A percentile compares a stretch with the other conserved stretches of the same genome.
These are phyloP conservation scores for Nemurella pictetii DNA, from an alignment of 2,888 invertebrate genomes.

Conservation along the genomic window DNA sequence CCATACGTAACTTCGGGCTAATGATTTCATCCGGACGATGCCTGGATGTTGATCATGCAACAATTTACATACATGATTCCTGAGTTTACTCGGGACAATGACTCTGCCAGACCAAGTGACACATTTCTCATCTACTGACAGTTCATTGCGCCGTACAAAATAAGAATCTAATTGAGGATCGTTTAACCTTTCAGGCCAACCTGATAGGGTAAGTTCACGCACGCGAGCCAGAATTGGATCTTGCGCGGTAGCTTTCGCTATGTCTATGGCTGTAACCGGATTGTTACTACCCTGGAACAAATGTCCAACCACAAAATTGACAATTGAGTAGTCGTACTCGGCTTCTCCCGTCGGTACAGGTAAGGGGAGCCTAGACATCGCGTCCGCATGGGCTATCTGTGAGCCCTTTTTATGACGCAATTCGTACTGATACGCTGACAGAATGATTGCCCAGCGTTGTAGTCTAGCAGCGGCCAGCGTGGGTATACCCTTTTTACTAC, in stretches of 20 bases:
- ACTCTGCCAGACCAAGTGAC: not conserved
- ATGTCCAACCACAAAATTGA: not conserved
- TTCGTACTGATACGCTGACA: not conserved
- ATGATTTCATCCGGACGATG: conserved; percentile 12
- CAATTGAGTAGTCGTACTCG: not conserved
- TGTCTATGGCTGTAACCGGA: not conserved
- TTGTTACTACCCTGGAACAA: not conserved
- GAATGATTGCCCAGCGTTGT: conserved; percentile 33
- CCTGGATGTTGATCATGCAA: conserved; percentile 20
- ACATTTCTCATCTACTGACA: conserved; percentile 7
- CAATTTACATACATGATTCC: not conserved
- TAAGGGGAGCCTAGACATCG: not conserved
- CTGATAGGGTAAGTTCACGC: not conserved
- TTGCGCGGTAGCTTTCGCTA: not conserved
- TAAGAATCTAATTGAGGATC: not conserved
- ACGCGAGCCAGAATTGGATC: not conserved
- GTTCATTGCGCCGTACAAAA: not conserved
- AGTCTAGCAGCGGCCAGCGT: conserved; percentile 35
- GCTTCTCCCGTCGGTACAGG: not conserved
- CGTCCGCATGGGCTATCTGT: not conserved
- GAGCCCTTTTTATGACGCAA: not conserved
- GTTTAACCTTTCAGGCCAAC: not conserved
- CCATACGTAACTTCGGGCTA: conserved; percentile 16
- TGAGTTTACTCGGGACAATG: not conserved
- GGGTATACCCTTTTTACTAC: conserved; percentile 37